Percentiles rank a stretch among this genome's conserved stretches.
Conservation (phyloP, 2,797 vertebrate genomes). For the Sandelia bainsii region DNA sequence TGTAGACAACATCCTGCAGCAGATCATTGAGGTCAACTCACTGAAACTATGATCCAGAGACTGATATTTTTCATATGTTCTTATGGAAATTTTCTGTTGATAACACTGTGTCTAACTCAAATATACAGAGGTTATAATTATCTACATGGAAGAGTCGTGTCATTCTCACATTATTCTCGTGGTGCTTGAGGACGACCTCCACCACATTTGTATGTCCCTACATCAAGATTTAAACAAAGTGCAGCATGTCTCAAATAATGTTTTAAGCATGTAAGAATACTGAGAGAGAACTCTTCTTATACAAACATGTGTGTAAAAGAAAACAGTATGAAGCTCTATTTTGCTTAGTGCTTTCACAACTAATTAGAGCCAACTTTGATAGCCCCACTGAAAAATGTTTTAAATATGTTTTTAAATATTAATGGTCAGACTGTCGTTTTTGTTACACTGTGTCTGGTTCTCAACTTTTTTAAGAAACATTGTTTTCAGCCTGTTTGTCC, state of each 20-base stretch:
- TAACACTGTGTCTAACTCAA: neutral
- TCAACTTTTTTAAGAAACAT: neutral
- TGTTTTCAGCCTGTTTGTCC: neutral
- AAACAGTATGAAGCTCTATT: neutral
- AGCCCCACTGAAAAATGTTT: neutral
- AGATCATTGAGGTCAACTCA: constrained; percentile 87
- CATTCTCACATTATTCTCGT: neutral
- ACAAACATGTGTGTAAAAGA: neutral
- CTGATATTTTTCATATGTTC: neutral
- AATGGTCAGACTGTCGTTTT: neutral
- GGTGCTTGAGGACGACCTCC: neutral
- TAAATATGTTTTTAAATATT: neutral
- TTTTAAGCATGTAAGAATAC: no score
- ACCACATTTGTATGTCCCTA: neutral
- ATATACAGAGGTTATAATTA: neutral
- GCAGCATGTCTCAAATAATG: no score
- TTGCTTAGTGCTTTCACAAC: neutral
- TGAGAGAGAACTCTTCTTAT: neutral
- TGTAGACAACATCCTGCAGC: constrained; percentile 88
- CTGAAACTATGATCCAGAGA: constrained; percentile 59
- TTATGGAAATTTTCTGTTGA: neutral
- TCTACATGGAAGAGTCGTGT: neutral
- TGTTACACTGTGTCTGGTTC: neutral
- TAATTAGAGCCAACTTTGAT: neutral
- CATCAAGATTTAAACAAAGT: neutral